Base-by-base conservation (phyloP, 2,888 invertebrate genomes). In the Heliothis peltigera region DNA sequence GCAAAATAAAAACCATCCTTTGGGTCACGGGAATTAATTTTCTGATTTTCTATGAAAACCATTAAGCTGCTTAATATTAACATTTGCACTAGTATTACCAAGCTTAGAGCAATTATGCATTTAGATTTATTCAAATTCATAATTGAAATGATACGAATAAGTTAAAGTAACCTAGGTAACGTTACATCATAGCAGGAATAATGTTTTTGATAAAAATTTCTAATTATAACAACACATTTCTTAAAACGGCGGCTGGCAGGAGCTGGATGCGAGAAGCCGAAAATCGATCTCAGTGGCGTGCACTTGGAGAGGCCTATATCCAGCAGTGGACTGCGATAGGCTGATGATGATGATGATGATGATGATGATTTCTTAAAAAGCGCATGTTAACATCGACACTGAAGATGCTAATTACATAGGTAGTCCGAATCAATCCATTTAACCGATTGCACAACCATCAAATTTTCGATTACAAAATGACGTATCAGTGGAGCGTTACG, bases 341-440 rank as follows among this genome's bases (percentile, higher is more conserved):
- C n/a, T n/a, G n/a, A n/a, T n/a, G n/a, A n/a, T n/a, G n/a, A n/a
- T n/a, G n/a, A n/a, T n/a, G n/a, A n/a, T n/a, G n/a, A n/a, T n/a
- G n/a, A n/a, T n/a, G n/a, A n/a, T n/a, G n/a, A n/a, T n/a, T n/a
- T n/a, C n/a, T n/a, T 83, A 83, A 86, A 88, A 89, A 87, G 85
- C 85, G 83, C 84, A 85, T 84, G 86, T 84, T 10, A 8, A 3
- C 2, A 32, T 85, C 86, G 90, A 87, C 89, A 86, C 86, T 82
- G 84, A 88, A 84, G 85, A 86, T 89, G 88, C 87, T 91, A 92
- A 92, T 92, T 92, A 91, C 89, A 92, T 87, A 86, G 82, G 88
- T 90, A 90, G 91, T 90, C 87, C 84, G 84, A 91, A 90, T 90
- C 89, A 89, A 92, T 92, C 91, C 89, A 89, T 91, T 92, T 91